Percentiles rank a stretch among this genome's conserved stretches.
phyloP scores from a whole-genome alignment of 2,888 invertebrate genomes.

The Notodonta dromedarius region DNA sequence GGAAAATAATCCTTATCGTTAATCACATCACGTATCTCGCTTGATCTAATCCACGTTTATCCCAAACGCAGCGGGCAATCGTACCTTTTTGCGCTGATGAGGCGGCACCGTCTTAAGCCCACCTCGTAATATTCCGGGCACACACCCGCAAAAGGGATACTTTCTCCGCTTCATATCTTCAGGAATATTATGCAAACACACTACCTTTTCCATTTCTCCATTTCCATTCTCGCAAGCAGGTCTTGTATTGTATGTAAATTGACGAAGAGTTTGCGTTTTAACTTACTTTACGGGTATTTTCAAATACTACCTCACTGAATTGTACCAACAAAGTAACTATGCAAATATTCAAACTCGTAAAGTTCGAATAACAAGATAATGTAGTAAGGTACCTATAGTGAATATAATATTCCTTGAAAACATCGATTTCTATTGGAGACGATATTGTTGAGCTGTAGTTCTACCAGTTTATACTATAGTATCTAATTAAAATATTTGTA shows the following conservation, averaged over 20 bases:
- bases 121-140: slow-evolving; percentile 4
- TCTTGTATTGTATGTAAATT: background rate
- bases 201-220: background rate
- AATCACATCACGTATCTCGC: slow-evolving; percentile 5
- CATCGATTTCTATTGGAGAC: too few species aligned
- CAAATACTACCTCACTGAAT: background rate
- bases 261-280: background rate
- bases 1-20: slow-evolving; percentile 3
- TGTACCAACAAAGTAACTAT: background rate
- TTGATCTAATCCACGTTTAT: slow-evolving; percentile 4
- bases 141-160: slow-evolving; percentile 3
- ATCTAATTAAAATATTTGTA: too few species aligned
- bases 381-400: too few species aligned
- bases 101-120: background rate
- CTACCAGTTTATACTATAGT: too few species aligned
- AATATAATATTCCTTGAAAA: too few species aligned
- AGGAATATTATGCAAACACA: slow-evolving; percentile 6
- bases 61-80: slow-evolving; percentile 6
- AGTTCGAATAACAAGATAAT: too few species aligned
- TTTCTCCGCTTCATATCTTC: background rate
- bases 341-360: background rate
- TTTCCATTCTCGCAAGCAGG: background rate
- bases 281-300: background rate
- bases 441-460: too few species aligned
- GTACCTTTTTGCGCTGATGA: slow-evolving; percentile 5